These are phyloP conservation scores for Nothura maculosa DNA, from an alignment of 2,797 vertebrate species.

Conservation along the genomic window DNA sequence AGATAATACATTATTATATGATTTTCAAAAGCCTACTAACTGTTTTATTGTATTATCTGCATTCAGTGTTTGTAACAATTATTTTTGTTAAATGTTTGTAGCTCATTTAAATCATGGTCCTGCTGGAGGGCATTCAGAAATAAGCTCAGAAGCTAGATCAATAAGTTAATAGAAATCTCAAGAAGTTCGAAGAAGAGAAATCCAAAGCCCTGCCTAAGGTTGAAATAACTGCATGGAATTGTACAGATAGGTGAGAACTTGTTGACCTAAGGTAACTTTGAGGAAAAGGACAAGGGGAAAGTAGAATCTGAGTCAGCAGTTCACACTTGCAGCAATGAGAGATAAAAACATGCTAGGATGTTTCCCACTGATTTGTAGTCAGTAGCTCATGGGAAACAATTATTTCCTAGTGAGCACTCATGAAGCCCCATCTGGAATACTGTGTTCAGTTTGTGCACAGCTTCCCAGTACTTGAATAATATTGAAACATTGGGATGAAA, in stretches of 20 bases:
- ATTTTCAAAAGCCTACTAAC: neutral
- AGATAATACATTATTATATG: neutral
- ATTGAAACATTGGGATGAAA: neutral
- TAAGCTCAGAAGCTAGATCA: neutral
- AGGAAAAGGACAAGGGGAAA: neutral
- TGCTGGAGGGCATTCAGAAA: neutral
- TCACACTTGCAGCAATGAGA: neutral
- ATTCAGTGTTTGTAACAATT: neutral
- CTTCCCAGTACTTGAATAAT: neutral
- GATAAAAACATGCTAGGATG: accelerated
- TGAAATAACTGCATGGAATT: neutral
- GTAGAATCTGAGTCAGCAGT: neutral
- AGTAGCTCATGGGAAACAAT: neutral
- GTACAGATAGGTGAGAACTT: neutral
- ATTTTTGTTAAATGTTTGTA: neutral
- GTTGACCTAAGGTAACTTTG: neutral
- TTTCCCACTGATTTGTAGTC: no score
- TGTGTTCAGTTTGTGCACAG: neutral
- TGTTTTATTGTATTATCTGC: neutral
- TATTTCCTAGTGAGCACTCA: neutral
- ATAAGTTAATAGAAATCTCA: neutral
- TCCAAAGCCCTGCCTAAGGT: neutral
- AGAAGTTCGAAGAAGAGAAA: neutral
- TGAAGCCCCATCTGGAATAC: neutral
- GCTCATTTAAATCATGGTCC: neutral